Evolutionary conservation across 2,888 invertebrate genomes (phyloP), one percentile per base, ranked within the genome.

Genomic region (Sarcophaga carnaria): DNA sequence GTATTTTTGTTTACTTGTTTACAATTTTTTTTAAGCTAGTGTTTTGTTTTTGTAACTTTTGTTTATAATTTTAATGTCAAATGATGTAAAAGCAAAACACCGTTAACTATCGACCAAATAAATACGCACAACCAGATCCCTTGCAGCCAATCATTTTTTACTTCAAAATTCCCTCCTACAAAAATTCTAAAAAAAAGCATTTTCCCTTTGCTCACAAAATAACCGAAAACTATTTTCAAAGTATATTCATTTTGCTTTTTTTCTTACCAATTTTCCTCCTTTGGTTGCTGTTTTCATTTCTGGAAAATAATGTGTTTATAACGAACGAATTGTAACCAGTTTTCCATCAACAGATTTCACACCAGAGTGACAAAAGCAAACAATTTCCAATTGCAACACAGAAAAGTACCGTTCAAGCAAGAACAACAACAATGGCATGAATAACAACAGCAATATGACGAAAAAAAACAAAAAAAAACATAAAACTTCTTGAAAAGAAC

Each of bases 261-360:
- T 37, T 37, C 37, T 37, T 37, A 37, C 10, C 37, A 37, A 37
- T 8, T 8, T 37, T 37, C 37, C 37, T 37, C 8, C 10, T 37
- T 37, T 8, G 2, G 37, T 10, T 37, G 37, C 37, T 37, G 8
- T 37, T 37, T 37, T 37, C 37, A 37, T 37, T 1, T 0, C 81
- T 64, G 45, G 25, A 75, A 75, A 80, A 85, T 88, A 82, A 87
- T 84, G 83, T 86, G 70, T 87, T 85, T 86, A 79, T 84, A 69
- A 84, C 72, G 60, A 83, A 80, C 78, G 84, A 76, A 83, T 77
- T 62, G 45, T 77, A 76, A 71, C 69, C 78, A 71, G 67, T 64
- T 76, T 71, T 54, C 72, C 11, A 25, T 6, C 45, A 47, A 59
- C 82, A 72, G 45, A 79, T 80, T 63, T 47, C 14, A 27, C 75